Evolutionary conservation across 2,113 vertebrate genomes (phyloP).

Genomic region (Paracanthobrama guichenoti): DNA sequence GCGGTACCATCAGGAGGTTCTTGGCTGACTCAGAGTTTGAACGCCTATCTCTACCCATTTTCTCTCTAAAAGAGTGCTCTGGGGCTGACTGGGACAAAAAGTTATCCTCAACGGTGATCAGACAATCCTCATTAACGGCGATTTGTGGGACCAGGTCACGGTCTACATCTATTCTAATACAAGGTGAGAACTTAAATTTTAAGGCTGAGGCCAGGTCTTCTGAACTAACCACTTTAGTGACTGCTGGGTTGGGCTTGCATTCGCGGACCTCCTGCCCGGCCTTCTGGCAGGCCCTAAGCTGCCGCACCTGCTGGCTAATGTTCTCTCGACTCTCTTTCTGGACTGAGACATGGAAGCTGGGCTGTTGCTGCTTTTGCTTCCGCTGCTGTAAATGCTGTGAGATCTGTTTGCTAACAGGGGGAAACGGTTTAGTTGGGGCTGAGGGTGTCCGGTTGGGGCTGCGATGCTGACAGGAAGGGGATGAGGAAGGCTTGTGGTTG

Average conservation of each 20-base stretch:
- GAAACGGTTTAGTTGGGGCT: slow-evolving; percentile 49
- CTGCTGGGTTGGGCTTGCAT: slow-evolving; percentile 56
- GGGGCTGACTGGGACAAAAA: slow-evolving; percentile 58
- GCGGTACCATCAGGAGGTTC: slow-evolving; percentile 5
- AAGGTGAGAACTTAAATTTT: slow-evolving; percentile 51
- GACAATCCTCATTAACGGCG: slow-evolving; percentile 29
- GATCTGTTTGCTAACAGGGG: slow-evolving; percentile 15
- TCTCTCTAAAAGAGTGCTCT: neutral
- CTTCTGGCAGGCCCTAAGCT: slow-evolving; percentile 52
- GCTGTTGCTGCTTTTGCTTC: neutral
- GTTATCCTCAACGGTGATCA: neutral
- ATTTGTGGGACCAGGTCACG: slow-evolving; percentile 16
- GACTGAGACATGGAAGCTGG: slow-evolving; percentile 58
- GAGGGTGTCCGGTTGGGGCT: slow-evolving; percentile 54
- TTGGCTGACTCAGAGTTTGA: slow-evolving; percentile 22
- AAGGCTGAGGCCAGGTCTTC: neutral
- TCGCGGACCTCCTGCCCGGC: slow-evolving; percentile 60
- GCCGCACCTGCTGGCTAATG: slow-evolving; percentile 63
- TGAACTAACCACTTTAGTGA: slow-evolving; percentile 64
- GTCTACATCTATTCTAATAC: slow-evolving; percentile 66
- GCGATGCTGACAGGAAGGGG: slow-evolving; percentile 57
- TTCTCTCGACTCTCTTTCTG: slow-evolving; percentile 45
- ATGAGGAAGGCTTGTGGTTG: slow-evolving; percentile 63
- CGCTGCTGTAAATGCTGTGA: neutral
- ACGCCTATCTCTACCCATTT: neutral